Conservation (phyloP, 2,888 invertebrate genomes). For the Chrysopilus asiliformis region DNA sequence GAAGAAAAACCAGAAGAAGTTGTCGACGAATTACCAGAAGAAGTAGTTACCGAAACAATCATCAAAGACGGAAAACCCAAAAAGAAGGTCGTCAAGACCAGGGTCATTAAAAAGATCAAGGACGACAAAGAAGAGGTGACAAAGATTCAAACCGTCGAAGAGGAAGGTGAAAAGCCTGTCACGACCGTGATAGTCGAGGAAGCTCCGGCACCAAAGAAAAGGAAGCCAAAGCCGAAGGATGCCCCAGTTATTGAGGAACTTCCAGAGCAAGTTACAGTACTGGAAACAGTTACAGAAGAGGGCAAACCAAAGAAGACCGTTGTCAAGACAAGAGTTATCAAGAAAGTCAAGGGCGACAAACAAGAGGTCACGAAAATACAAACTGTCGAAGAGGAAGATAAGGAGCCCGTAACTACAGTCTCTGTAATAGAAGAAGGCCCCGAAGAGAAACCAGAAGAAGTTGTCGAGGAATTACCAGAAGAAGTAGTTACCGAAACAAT, state of each 20-base stretch:
- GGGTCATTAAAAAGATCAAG: slow-evolving; percentile 26
- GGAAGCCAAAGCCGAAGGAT: slow-evolving; percentile 16
- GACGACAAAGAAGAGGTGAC: slow-evolving; percentile 30
- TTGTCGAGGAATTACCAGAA: slow-evolving; percentile 14
- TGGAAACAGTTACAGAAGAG: slow-evolving; percentile 35
- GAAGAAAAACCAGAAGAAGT: slow-evolving; percentile 4
- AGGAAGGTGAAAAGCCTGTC: slow-evolving; percentile 30
- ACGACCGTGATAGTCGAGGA: slow-evolving; percentile 22
- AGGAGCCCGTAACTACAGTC: slow-evolving; percentile 20
- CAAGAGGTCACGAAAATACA: slow-evolving; percentile 31
- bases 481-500: slow-evolving; percentile 21
- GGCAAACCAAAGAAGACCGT: slow-evolving; percentile 29
- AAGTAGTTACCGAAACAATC: slow-evolving; percentile 20
- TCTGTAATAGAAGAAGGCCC: slow-evolving; percentile 15
- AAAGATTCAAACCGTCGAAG: slow-evolving; percentile 28
- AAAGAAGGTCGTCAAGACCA: slow-evolving; percentile 22
- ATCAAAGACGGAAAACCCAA: slow-evolving; percentile 20
- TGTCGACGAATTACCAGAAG: slow-evolving; percentile 28
- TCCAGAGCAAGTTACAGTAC: slow-evolving; percentile 26
- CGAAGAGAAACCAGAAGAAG: slow-evolving; percentile 8
- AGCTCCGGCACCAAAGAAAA: no score
- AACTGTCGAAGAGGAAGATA: slow-evolving; percentile 29
- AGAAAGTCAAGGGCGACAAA: slow-evolving; percentile 19
- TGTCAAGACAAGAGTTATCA: slow-evolving; percentile 17
- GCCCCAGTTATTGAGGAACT: slow-evolving; percentile 19